A percentile compares a stretch with the other conserved stretches of the same genome.
Conservation (phyloP, 2,888 invertebrate species). For the Drosophila hamatofila region DNA sequence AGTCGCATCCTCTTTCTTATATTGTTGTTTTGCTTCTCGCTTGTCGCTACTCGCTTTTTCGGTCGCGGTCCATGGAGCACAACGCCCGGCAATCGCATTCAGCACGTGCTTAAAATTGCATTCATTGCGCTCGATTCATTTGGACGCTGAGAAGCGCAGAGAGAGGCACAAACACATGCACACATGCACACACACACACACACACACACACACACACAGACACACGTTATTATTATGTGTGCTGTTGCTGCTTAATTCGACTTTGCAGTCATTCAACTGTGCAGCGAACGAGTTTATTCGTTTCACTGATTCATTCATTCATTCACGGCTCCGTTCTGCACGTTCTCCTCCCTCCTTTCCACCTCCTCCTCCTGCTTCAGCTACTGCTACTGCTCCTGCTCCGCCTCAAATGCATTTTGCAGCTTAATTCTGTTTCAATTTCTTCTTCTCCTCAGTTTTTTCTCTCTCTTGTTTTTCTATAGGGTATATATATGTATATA, state of each 20-base stretch:
- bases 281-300: conserved; percentile 74
- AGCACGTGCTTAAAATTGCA: conserved; percentile 77
- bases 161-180: conserved; percentile 14
- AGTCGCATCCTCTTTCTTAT: background rate
- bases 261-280: conserved; percentile 76
- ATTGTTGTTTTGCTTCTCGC: conserved; percentile 18
- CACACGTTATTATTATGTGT: conserved; percentile 16
- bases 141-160: conserved; percentile 33
- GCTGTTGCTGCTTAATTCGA: conserved; percentile 61
- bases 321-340: conserved; percentile 59
- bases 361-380: background rate
- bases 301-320: conserved; percentile 75
- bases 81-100: conserved; percentile 46
- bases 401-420: conserved; percentile 52
- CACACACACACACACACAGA: background rate
- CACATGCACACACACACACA: background rate
- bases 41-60: conserved; percentile 49
- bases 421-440: conserved; percentile 65
- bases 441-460: conserved; percentile 16
- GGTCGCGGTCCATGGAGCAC: conserved; percentile 71
- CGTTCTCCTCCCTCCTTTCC: background rate
- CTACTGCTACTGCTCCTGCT: background rate
- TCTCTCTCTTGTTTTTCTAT: conserved; percentile 13
- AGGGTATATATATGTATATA: conserved; percentile 24
- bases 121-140: conserved; percentile 49